phyloP scores from a whole-genome alignment of 2,888 invertebrate genomes.

The Saturnia japonica region DNA sequence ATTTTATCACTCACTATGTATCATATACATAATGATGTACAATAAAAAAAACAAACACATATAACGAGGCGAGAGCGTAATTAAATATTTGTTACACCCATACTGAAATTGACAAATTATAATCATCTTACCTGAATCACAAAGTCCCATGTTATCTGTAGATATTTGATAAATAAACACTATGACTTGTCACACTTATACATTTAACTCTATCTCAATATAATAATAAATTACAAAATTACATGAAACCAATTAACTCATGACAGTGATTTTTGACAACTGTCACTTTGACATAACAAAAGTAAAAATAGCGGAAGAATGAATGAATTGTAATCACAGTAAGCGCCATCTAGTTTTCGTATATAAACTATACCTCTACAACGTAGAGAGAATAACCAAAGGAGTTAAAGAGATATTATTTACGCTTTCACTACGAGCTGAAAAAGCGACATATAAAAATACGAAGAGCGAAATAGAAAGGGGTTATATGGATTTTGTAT shows the following conservation, averaged over 20 bases:
- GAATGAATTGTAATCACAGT: constrained; percentile 13
- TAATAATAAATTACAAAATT: constrained; percentile 6
- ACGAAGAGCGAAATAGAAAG: too few species aligned
- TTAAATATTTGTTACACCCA: constrained; percentile 65
- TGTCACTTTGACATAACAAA: constrained; percentile 11
- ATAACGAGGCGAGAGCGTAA: constrained; percentile 40
- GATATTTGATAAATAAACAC: constrained; percentile 7
- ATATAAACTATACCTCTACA: neutral
- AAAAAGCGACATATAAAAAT: too few species aligned
- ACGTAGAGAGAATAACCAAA: neutral
- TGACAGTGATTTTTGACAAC: constrained; percentile 15
- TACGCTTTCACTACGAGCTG: too few species aligned
- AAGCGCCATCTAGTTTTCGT: constrained; percentile 17
- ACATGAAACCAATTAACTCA: constrained; percentile 5
- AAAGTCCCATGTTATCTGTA: constrained; percentile 61
- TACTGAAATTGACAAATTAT: constrained; percentile 31
- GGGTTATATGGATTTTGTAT: too few species aligned
- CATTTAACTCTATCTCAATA: constrained; percentile 8
- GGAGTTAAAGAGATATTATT: too few species aligned
- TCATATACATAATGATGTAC: neutral
- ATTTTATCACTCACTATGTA: neutral
- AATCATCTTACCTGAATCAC: constrained; percentile 70
- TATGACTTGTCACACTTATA: neutral
- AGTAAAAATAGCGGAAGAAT: constrained; percentile 9
- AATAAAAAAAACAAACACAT: constrained; percentile 17